These are phyloP conservation scores for Aquatica leii DNA, from an alignment of 2,888 invertebrate species.

Conservation along the genomic window DNA sequence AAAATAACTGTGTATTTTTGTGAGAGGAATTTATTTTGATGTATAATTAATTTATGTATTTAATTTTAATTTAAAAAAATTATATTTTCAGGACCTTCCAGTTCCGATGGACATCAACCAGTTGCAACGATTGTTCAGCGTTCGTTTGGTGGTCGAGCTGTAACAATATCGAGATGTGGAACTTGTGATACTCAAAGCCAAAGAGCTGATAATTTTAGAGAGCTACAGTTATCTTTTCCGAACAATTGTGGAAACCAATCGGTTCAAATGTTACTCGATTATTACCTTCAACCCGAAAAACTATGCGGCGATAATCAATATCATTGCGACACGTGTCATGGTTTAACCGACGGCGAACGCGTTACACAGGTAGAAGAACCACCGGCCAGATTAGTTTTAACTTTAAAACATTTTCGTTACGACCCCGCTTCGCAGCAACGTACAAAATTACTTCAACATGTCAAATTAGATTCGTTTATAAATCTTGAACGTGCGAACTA, in stretches of 20 bases:
- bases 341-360: conserved; percentile 79
- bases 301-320: conserved; percentile 85
- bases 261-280: conserved; percentile 81
- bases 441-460: conserved; percentile 77
- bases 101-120: conserved; percentile 7
- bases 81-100: not conserved
- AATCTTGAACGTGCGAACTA: conserved; percentile 68
- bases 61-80: not conserved
- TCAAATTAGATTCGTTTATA: conserved; percentile 65
- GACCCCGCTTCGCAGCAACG: conserved; percentile 75
- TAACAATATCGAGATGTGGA: conserved; percentile 78
- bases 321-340: conserved; percentile 78
- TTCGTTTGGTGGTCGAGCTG: conserved; percentile 79
- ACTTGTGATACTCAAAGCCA: conserved; percentile 76
- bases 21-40: no score
- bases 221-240: conserved; percentile 81
- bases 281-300: conserved; percentile 79
- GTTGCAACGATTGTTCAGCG: conserved; percentile 67
- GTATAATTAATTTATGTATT: not conserved
- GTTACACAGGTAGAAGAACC: conserved; percentile 73
- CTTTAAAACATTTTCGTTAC: conserved; percentile 82
- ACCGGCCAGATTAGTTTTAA: conserved; percentile 81
- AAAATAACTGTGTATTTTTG: no score
- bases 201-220: conserved; percentile 81
- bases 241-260: conserved; percentile 63